These are phyloP conservation scores for Varanus salvator DNA, from an alignment of 2,113 vertebrate genomes.

Conservation along the genomic window DNA sequence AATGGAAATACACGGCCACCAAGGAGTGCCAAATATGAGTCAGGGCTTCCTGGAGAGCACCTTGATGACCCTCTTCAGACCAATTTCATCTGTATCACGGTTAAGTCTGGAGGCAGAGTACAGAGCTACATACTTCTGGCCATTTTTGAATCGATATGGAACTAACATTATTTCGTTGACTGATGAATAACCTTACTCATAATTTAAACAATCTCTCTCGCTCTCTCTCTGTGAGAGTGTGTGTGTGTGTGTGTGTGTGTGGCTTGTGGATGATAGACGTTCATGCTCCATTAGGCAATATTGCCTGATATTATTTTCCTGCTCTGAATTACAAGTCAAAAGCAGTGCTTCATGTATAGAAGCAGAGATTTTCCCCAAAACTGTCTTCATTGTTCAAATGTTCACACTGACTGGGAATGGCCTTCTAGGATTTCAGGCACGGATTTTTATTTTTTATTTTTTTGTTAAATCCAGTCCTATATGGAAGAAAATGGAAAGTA, in stretches of 20 bases:
- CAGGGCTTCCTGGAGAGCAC: background rate
- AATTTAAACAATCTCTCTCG: background rate
- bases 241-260: no score
- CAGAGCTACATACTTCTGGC: background rate
- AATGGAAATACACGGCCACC: background rate
- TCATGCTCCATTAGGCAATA: no score
- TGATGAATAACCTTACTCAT: background rate
- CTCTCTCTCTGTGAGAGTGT: no score
- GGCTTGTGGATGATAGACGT: no score
- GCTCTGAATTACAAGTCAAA: background rate
- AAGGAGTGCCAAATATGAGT: background rate
- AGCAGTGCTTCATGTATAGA: background rate
- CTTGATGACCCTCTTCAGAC: background rate
- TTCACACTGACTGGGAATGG: background rate
- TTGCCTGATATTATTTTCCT: background rate
- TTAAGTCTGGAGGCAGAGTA: background rate
- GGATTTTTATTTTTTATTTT: no score
- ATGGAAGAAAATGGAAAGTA: no score
- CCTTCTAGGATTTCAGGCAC: no score
- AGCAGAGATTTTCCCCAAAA: no score
- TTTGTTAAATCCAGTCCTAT: no score
- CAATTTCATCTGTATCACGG: background rate
- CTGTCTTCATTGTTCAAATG: background rate
- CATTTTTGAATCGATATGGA: background rate
- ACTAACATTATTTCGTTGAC: background rate